Evolutionary conservation across 2,113 vertebrate species (phyloP).

Genomic region (Peromyscus polionotus): DNA sequence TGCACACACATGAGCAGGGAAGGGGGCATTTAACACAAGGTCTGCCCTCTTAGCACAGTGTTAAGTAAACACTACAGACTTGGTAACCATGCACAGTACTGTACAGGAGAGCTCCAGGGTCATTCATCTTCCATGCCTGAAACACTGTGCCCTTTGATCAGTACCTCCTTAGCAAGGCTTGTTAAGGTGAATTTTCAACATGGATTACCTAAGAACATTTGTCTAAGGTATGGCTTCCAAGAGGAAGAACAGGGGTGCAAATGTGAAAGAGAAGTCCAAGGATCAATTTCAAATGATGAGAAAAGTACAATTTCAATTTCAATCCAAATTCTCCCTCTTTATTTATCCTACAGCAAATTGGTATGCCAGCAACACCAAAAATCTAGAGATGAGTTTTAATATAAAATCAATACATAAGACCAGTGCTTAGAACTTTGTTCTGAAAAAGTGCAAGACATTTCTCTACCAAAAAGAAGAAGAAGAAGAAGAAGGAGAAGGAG

Average conservation of each 20-base stretch:
- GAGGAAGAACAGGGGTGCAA: background rate
- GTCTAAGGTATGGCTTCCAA: conserved; percentile 1
- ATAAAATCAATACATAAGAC: background rate
- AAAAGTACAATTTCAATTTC: background rate
- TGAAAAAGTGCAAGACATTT: background rate
- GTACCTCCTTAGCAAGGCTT: background rate
- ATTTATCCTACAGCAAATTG: background rate
- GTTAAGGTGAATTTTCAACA: background rate
- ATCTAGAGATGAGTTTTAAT: background rate
- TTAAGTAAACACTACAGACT: background rate
- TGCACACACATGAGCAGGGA: background rate
- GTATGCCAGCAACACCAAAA: background rate
- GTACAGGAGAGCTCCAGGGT: background rate
- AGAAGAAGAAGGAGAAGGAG: background rate
- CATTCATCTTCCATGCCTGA: background rate
- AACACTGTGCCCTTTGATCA: background rate
- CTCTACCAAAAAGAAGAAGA: background rate
- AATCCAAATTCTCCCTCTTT: background rate
- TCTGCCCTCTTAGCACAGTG: background rate
- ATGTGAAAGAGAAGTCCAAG: background rate
- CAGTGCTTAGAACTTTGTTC: background rate
- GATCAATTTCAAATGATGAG: background rate
- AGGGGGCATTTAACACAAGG: background rate
- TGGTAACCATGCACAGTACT: background rate
- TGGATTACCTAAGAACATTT: background rate